A percentile compares a stretch with the other conserved stretches of the same genome.
Evolutionary conservation across 2,888 invertebrate genomes (phyloP).

Genomic region (Empis livida): DNA sequence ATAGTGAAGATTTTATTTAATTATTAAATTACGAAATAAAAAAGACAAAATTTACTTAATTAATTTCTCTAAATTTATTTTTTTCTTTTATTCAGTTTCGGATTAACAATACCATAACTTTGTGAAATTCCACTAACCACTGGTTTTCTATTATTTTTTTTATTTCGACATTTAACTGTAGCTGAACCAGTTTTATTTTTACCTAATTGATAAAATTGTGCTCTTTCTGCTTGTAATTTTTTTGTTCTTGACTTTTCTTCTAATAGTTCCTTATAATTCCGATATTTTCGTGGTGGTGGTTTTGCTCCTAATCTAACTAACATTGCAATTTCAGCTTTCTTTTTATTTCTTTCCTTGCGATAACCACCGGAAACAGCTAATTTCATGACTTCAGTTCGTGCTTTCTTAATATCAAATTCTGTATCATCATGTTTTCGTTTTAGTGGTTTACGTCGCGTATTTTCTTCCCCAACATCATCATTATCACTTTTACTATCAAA

Average conservation of each 20-base stretch:
- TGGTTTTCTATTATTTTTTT: slow-evolving; percentile 26
- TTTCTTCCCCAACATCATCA: background rate
- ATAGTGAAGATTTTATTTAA: too few relatives aligned
- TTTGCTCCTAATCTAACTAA: slow-evolving; percentile 75
- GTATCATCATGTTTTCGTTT: slow-evolving; percentile 10
- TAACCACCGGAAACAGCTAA: slow-evolving; percentile 63
- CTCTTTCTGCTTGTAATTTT: slow-evolving; percentile 36
- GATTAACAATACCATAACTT: slow-evolving; percentile 30
- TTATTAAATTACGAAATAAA: too few relatives aligned
- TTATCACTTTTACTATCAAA: background rate
- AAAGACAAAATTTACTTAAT: too few relatives aligned
- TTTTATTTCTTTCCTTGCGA: slow-evolving; percentile 62
- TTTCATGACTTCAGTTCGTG: slow-evolving; percentile 69
- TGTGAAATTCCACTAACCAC: slow-evolving; percentile 37
- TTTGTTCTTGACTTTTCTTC: slow-evolving; percentile 46
- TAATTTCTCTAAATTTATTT: background rate
- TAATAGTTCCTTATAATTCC: slow-evolving; percentile 62
- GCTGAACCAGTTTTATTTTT: slow-evolving; percentile 49
- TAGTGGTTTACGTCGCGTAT: background rate
- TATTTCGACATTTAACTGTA: slow-evolving; percentile 38
- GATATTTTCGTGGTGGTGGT: slow-evolving; percentile 52
- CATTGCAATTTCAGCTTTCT: slow-evolving; percentile 63
- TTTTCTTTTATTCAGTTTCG: slow-evolving; percentile 21
- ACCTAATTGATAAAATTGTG: slow-evolving; percentile 39
- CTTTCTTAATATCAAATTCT: slow-evolving; percentile 59